Evolutionary conservation across 2,888 invertebrate species (phyloP).

Genomic region (Abrostola tripartita): DNA sequence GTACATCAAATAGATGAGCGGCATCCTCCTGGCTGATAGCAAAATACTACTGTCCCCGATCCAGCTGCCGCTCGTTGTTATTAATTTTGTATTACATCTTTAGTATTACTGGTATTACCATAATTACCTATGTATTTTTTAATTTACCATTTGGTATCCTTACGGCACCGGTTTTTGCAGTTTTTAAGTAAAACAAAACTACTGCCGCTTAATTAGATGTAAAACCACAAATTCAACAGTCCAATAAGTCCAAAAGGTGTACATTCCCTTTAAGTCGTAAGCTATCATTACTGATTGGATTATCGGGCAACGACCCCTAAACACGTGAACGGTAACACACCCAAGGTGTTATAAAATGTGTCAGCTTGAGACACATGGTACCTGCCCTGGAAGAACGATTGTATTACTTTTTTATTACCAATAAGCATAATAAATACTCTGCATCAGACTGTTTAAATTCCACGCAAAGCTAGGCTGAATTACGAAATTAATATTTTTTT

Average conservation of each 20-base stretch:
- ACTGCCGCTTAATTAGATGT: neutral
- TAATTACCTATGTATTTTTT: too few species aligned
- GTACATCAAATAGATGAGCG: too few species aligned
- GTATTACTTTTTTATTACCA: slow-evolving; percentile 21
- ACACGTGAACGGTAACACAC: slow-evolving; percentile 50
- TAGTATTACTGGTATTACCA: too few species aligned
- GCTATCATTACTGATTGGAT: slow-evolving; percentile 68
- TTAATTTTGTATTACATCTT: too few species aligned
- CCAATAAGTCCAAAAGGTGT: slow-evolving; percentile 26
- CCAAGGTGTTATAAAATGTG: slow-evolving; percentile 48
- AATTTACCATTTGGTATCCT: too few species aligned
- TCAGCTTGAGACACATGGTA: slow-evolving; percentile 38
- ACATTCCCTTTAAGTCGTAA: slow-evolving; percentile 51
- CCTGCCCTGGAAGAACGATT: slow-evolving; percentile 24
- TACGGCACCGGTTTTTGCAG: neutral
- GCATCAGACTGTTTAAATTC: too few species aligned
- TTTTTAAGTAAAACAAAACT: neutral
- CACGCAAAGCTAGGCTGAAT: too few species aligned
- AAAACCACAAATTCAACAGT: slow-evolving; percentile 30
- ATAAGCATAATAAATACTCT: neutral
- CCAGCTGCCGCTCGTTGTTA: too few species aligned
- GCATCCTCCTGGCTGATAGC: too few species aligned
- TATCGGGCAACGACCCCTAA: slow-evolving; percentile 70
- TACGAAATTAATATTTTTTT: too few species aligned
- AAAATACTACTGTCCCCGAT: too few species aligned